Base-by-base conservation (phyloP, 2,113 vertebrate genomes). In the Podocnemis expansa region DNA sequence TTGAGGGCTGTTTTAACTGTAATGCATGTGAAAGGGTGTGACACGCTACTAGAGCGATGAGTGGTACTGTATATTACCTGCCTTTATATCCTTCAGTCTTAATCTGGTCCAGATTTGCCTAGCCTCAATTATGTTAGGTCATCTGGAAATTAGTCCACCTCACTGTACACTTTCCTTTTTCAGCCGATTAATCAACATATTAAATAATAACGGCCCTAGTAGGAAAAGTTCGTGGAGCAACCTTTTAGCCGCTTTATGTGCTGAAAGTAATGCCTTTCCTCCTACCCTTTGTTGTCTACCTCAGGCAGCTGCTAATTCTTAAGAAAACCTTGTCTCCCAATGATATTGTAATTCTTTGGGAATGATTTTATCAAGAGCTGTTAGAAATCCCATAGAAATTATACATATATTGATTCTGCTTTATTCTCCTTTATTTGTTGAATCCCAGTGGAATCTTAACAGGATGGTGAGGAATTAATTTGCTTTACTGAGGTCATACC, bases 371-470 rank as follows among this genome's bases (percentile, higher is more conserved):
- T 67, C 60, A 60, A 60, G 31, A 63, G 60, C 60, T 63, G 31
- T 63, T 58, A 13, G 51, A 52, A 52, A 52, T 52, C 51, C 51
- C 51, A 16, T 52, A 52, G 3, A 52, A 16, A 52, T 52, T 56
- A 58, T 12, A 58, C 29, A 31, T 60, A 31, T 52, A 63, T n/a
- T n/a, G n/a, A 73, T 73, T 73, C 38, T 73, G 10, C 58, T 54
- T 58, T 0, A 38, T 78, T 58, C 0, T 0, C 6, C 78, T 0
- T 80, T 88, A n/a, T n/a, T 76, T 85, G 16, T 76, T 88, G 4
- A 2, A 47, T 85, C 80, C 22, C 60, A 19, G 19, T 84, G 86
- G 27, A 58, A 80, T 78, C 80, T 49, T 49, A 54, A 14, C 13
- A 0, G 0, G 75, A 38, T 92, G 38, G 19, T 54, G 58, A 70